Percentiles rank a stretch among this genome's conserved stretches.
These are phyloP conservation scores for Chauna torquata DNA, from an alignment of 2,113 vertebrate genomes.

Conservation along the genomic window DNA sequence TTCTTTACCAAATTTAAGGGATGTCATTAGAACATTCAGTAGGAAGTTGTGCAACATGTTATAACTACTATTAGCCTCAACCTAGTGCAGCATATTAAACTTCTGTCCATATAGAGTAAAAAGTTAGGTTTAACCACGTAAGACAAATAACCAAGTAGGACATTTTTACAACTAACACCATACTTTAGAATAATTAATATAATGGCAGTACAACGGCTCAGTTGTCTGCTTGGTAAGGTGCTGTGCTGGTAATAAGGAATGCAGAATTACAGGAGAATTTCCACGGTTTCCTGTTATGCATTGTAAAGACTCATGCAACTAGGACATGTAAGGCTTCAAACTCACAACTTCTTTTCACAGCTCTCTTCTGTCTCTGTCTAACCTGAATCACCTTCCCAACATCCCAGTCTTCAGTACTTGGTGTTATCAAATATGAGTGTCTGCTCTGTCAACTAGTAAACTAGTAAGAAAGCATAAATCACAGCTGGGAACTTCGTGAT, in stretches of 20 bases:
- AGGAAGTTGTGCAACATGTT: background rate
- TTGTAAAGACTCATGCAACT: background rate
- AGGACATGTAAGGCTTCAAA: background rate
- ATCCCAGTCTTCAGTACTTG: background rate
- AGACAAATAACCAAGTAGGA: background rate
- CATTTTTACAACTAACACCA: background rate
- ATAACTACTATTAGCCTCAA: background rate
- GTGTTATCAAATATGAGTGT: background rate
- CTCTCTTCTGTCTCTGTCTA: background rate
- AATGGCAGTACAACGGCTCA: background rate
- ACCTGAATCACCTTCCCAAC: background rate
- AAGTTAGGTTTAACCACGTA: background rate
- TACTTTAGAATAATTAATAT: background rate
- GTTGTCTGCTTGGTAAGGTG: background rate
- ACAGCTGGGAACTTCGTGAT: background rate
- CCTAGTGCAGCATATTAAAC: background rate
- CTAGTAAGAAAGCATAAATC: background rate
- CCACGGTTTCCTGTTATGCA: background rate
- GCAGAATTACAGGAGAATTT: background rate
- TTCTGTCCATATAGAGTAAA: background rate
- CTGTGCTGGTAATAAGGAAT: background rate
- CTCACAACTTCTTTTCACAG: background rate
- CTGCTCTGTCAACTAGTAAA: background rate
- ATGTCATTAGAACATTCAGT: background rate
- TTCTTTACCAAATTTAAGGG: background rate